Base-by-base conservation (phyloP, 2,888 invertebrate genomes). In the Dasysyrphus albostriatus region DNA sequence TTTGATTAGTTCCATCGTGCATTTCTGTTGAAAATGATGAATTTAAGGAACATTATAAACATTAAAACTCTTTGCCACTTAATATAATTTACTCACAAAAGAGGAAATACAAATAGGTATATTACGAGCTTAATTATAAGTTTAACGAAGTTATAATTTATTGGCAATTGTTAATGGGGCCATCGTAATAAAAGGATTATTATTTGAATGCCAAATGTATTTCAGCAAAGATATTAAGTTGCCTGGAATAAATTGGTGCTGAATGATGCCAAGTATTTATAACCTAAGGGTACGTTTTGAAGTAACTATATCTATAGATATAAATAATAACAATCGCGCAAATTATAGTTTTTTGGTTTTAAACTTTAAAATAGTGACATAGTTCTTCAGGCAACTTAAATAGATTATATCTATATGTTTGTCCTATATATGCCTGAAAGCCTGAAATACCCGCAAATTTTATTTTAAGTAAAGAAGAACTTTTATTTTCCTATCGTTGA, bases 151-250 rank as follows among this genome's bases (percentile, higher is more conserved):
- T 32, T 65, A 34, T 47, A 29, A 63, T 44, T 63, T 65, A 47
- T 47, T 65, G 47, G 16, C 65, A 65, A 47, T 16, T 47, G 9
- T 24, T 32, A 2, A 47, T 24, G 16, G 14, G 59, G 47, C 6
- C 32, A n/a, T 29, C n/a, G 10, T 65, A 32, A 47, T 42, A 16
- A 47, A 44, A 29, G 47, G 47, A 47, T n/a, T 9, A 42, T 47
- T 44, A 34, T 65, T 63, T 32, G 16, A 47, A 47, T 47, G 47
- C 47, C 44, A 44, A 24, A 44, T 63, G 44, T 44, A 44, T 63
- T 44, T 63, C 12, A 14, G 9, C n/a, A n/a, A 7, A 42, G 42
- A 8, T 61, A 61, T 56, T 34, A 8, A 58, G 14, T 42, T 61
- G 14, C n/a, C 8, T 61, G 7, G 24, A 42, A 61, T 29, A 12